Base-by-base conservation (phyloP, 2,797 vertebrate species). In the Alouatta caraya region DNA sequence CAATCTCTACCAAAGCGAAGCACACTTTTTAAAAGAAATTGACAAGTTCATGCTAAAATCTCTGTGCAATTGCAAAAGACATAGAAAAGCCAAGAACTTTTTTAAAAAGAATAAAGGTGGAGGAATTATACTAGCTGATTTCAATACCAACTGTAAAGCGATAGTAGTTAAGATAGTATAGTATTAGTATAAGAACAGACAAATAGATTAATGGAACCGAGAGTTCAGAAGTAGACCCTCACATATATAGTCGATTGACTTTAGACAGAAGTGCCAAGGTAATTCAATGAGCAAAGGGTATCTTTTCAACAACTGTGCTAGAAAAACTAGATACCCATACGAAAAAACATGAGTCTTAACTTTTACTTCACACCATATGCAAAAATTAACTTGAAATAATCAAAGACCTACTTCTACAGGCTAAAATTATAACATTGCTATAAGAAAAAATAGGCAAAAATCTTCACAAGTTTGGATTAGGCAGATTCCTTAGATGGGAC, bases 301-400 rank as follows among this genome's bases (percentile, higher is more conserved):
- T 39, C 26, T 59, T 83, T 94, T 37, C 64, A 90, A 93, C 73
- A 80, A 90, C n/a, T 46, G 28, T 70, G 8, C 59, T 76, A 17
- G 37, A 88, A 76, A 73, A 39, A 61, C 33, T 88, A 37, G 48
- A 75, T 76, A 30, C 11, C 9, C 44, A 22, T 17, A 84, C 75
- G 44, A 82, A 59, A 88, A 96, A 42, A 46, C 19, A n/a, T 17
- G 24, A 84, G 14, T 33, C 37, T 91, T 92, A 37, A 83, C 12
- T 93, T 93, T 52, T 72, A 33, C 22, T 76, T 95, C 30, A 85
- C 5, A 52, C 37, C 52, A 81, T 15, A 85, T 37, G 28, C 22
- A 88, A 73, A 89, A 78, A 61, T 83, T 92, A 72, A 80, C 48
- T 88, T 75, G 39, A 89, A 70, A 94, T 85, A 70, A 93, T 61